Base-by-base conservation (phyloP, 35 echinoderm and acorn worm genomes). In the Anneissia japonica region DNA sequence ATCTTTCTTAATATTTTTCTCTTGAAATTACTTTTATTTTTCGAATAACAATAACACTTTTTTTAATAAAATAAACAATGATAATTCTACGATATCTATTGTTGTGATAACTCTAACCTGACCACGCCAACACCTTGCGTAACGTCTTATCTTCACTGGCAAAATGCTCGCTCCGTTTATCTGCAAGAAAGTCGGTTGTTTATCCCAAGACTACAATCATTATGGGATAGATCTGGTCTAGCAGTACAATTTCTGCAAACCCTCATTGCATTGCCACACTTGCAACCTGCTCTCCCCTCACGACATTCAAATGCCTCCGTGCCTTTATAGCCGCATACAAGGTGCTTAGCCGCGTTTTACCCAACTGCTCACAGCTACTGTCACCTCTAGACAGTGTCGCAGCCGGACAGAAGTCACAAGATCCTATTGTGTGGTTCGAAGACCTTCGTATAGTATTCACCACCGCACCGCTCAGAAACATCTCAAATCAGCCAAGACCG, bases 191-290 rank as follows among this genome's bases (percentile, higher is more conserved):
- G 35, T 89, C 86, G 23, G 74, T 79, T 26, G 46, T 93, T 21
- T 93, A 81, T 35, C 91, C 86, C 9, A 93, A 84, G 32, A 33
- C 36, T 10, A 78, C 91, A n/a, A 89, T 64, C 23, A 88, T 93
- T 23, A 29, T 93, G 31, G 91, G 91, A 32, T 92, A 85, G 90
- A 81, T 88, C 34, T 93, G 91, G 85, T 93, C 56, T 19, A 21
- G 35, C 40, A 86, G 91, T 5, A 88, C 91, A 9, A 55, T 92
- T 28, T 10, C 30, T 17, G 86, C 79, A 23, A 87, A 73, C 23
- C 85, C 85, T 31, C 90, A 87, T 34, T 46, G 80, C 14, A 14
- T 83, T 38, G 85, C 90, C 10, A 79, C 89, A 0, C 83, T 91
- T 2, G 79, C 79, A 40, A 38, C 79, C 7, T 36, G 9, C 79